Base-by-base conservation (phyloP, 2,113 vertebrate genomes). In the Anser cygnoides region DNA sequence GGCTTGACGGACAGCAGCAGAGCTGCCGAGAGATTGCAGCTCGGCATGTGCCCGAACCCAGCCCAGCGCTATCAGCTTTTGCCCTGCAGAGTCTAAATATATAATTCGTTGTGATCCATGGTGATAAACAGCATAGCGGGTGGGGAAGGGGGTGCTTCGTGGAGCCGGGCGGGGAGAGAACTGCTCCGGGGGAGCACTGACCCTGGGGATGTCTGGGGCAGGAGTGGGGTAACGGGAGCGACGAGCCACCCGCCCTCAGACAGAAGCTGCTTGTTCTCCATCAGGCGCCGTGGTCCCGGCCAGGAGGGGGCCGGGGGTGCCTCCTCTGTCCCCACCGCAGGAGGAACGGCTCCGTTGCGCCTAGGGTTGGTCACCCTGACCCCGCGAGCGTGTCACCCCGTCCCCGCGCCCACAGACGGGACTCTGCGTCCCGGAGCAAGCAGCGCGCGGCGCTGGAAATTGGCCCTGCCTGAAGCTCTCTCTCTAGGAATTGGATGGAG, bases 401-500 rank as follows among this genome's bases (percentile, higher is more conserved):
- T 95, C 76, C 58, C n/a, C 65, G 87, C 37, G 28, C 26, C 57
- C 55, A 31, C 77, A 83, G 92, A 33, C 78, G 68, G 55, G 55
- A 52, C 89, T 94, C 90, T 95, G 91, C 87, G 89, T 91, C 91
- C 78, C 84, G 2, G 31, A 76, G 86, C 89, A 79, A 81, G 74
- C 86, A 73, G 74, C 44, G 49, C 3, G 18, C 78, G 70, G 83
- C 29, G 10, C 77, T 94, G 89, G 59, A 89, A 94, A 55, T 70
- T 96, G 95, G 93, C 95, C 93, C 71, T 93, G 77, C 67, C 71
- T 92, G 86, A 72, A 85, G 66, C 83, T 95, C 96, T 96, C 96
- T 96, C 91, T 96, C 96, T 95, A 96, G 96, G 96, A 97, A 96
- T 44, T 96, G 96, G 95, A 92, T 79, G 84, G 41, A 58, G 55